Evolutionary conservation across 2,797 vertebrate species (phyloP), one percentile per base, ranked within the genome.

Genomic region (Rhabdomys pumilio): DNA sequence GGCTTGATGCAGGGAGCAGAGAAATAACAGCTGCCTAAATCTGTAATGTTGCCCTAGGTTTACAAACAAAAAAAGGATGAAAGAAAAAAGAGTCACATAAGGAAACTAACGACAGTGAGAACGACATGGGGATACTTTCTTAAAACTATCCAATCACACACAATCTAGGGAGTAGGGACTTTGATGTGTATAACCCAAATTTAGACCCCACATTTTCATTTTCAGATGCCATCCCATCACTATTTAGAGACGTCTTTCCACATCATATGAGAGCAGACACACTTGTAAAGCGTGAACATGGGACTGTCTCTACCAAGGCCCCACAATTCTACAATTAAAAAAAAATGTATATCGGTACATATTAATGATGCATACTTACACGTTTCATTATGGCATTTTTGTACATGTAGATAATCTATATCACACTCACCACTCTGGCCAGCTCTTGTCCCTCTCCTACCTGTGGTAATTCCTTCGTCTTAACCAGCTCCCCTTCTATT

Each of bases 121-220:
- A 41, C 29, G 24, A 24, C 7, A 4, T 79, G 10, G 15, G 13
- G 69, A 41, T 50, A 53, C 26, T 85, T 91, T 38, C 57, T 69
- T 38, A 77, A 67, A 69, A 80, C 26, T 67, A 10, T 19, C 29
- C 20, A 26, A 84, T 77, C 38, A 55, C 41, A 61, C 75, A 75
- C 94, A 84, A 81, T 34, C 12, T 15, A 5, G 81, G 41, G 2
- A 63, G 38, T 0, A 17, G 50, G 72, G 50, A 92, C 26, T 84
- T 26, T 8, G 67, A 53, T 55, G 13, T 59, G 92, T 94, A 76
- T 83, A 67, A 83, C 24, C n/a, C 72, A 93, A 73, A 83, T 20
- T 31, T 65, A 94, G 87, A 75, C 12, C n/a, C 55, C 11, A 44
- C 47, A n/a, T 90, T 65, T 96, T 55, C 59, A 19, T 79, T 29